Percentiles rank a stretch among this genome's conserved stretches.
These are phyloP conservation scores for Chloroceryle amazona DNA, from an alignment of 2,797 vertebrate species.

Conservation along the genomic window DNA sequence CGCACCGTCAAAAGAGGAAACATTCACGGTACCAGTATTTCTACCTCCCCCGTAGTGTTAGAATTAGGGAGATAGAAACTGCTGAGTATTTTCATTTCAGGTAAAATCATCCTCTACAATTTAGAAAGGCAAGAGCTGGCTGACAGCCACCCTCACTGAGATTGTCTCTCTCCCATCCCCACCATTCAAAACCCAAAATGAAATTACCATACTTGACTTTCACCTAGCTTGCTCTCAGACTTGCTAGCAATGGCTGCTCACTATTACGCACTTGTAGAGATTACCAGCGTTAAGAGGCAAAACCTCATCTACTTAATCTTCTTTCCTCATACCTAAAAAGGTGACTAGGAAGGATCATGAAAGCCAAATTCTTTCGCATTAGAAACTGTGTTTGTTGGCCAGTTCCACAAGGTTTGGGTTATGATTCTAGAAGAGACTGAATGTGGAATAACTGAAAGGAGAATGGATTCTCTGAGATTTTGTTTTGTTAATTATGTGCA, in stretches of 20 bases:
- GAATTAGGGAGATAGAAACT: neutral
- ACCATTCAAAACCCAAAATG: neutral
- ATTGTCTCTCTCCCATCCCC: neutral
- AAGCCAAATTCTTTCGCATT: neutral
- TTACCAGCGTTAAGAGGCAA: slow-evolving; percentile 15
- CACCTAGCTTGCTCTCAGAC: neutral
- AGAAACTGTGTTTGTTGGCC: neutral
- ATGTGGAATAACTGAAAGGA: neutral
- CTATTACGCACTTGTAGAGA: neutral
- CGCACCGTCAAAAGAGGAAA: neutral
- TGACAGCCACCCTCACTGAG: neutral
- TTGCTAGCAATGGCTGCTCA: neutral
- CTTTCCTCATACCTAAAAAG: neutral
- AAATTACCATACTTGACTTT: neutral
- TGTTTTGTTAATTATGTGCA: slow-evolving; percentile 5
- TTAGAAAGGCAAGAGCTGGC: neutral
- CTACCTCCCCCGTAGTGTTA: neutral
- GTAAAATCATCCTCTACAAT: neutral
- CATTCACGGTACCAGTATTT: neutral
- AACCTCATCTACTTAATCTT: slow-evolving; percentile 30
- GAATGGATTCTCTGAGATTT: neutral
- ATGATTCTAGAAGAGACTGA: neutral
- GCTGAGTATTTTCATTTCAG: neutral
- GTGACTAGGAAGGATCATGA: neutral
- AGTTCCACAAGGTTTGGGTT: neutral